These are phyloP conservation scores for Oryzias celebensis DNA, from an alignment of 2,113 vertebrate species.

Conservation along the genomic window DNA sequence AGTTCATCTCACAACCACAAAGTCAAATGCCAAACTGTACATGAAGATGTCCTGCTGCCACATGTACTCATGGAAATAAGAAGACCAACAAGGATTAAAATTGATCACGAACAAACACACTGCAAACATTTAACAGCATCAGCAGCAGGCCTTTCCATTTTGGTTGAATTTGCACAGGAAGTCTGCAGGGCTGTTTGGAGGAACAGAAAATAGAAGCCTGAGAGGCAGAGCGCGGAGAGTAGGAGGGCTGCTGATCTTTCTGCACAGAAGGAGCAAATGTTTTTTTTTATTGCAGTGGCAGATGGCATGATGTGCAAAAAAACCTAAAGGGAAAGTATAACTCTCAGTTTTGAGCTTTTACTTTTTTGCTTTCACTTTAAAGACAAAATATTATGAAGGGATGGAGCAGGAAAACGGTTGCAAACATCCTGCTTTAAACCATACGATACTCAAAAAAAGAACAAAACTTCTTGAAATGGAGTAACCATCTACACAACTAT, in stretches of 20 bases:
- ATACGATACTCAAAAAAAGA: too few relatives aligned
- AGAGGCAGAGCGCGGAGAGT: constrained; percentile 2
- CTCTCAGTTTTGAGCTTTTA: constrained; percentile 21
- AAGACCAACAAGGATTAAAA: too few relatives aligned
- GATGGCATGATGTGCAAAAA: constrained; percentile 54
- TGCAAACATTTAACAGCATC: constrained; percentile 37
- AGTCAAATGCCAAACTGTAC: too few relatives aligned
- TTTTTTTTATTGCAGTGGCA: constrained; percentile 32
- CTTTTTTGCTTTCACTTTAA: neutral
- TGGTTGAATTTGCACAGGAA: constrained; percentile 28
- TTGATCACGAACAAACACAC: neutral
- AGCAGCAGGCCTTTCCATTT: constrained; percentile 6
- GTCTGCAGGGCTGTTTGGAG: constrained; percentile 27
- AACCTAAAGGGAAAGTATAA: constrained; percentile 22
- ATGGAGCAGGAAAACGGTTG: too few relatives aligned
- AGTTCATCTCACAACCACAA: too few relatives aligned
- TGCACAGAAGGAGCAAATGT: constrained; percentile 35
- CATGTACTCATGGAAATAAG: too few relatives aligned
- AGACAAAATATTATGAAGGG: too few relatives aligned
- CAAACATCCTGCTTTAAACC: too few relatives aligned
- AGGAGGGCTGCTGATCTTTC: constrained; percentile 31
- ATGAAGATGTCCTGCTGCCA: too few relatives aligned
- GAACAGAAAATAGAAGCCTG: constrained; percentile 6
- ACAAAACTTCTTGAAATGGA: too few relatives aligned
- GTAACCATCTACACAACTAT: too few relatives aligned